Base-by-base conservation (phyloP, 2,888 invertebrate species). In the Halocaridina rubra region DNA sequence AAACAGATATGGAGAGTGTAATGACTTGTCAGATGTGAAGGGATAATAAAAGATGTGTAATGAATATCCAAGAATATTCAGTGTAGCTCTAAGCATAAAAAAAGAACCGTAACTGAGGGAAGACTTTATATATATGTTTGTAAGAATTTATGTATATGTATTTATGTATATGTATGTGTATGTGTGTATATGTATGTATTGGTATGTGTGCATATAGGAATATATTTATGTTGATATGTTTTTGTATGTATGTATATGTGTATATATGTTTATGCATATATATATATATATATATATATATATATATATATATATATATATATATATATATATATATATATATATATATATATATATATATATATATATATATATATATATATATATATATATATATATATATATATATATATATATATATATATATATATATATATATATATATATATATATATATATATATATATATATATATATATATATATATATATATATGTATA, bases 371-470 rank as follows among this genome's bases (percentile, higher is more conserved):
- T 64, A 64, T 64, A 64, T 27, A 64, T 64, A 64, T 64, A 64
- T 64, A 64, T 64, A 64, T 64, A 64, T 64, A 64, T 64, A 64
- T 64, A 64, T 64, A 64, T 64, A 64, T 27, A 64, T 64, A 64
- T 64, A 64, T 27, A 64, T 64, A 53, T 53, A 53, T 53, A 19
- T 4, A n/a, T 53, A 53, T 53, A 4, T 53, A 53, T 53, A 53
- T 53, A 64, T 64, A 27, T 7, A 7, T 22, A 64, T 64, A 64
- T 64, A 64, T 64, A 64, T 13, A 64, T 64, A 64, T 64, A 64
- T 64, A 7, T 13, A 64, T 64, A 13, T 64, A 64, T 64, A 64
- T 64, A 64, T 64, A 64, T 64, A 64, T 64, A 61, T 61, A 16
- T 61, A 61, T 2, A 64, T 64, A 64, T 64, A 64, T 64, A 64